Evolutionary conservation across 2,888 invertebrate genomes (phyloP), one percentile per base, ranked within the genome.

Genomic region (Selenia dentaria): DNA sequence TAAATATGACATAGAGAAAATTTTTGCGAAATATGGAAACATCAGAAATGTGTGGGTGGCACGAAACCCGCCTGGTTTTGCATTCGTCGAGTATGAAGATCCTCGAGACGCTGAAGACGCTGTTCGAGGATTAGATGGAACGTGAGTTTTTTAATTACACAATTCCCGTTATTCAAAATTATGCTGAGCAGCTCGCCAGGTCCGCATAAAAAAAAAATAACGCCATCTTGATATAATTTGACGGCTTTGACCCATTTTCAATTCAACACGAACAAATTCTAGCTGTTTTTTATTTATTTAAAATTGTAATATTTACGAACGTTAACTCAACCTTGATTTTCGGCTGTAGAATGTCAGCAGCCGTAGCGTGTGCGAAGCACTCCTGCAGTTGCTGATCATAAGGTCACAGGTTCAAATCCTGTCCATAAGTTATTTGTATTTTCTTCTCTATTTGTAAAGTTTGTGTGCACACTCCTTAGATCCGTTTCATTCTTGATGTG

Each of bases 31-130:
- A 82, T 98, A 96, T 80, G 98, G 98, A 5, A 96, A 95, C 27
- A 92, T 98, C 55, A 92, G 96, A 64, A 98, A 97, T 83, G 97
- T 98, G 33, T 98, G 98, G 98, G 97, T 98, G 37, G 98, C 98
- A 0, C 92, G 97, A 67, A 97, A 98, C 75, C 98, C 97, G 26
- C 97, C 97, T 3, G 98, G 97, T 10, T 97, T 97, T 84, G 97
- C 97, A 0, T 97, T 97, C 81, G 96, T 96, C 2, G 97, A 97
- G 82, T 97, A 93, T 79, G 96, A 97, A 86, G 97, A 98, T 70
- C 93, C 95, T 9, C 89, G 97, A 51, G 97, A 97, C 75, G 97
- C 97, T 8, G 96, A 96, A 80, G 97, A 97, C 79, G 94, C 96
- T 18, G 95, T 96, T 8, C 89, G 96, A 67, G 96, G 95, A 14